Evolutionary conservation across 1,140 invertebrate species (phyloP).

Genomic region (Alviniconcha marisindica): DNA sequence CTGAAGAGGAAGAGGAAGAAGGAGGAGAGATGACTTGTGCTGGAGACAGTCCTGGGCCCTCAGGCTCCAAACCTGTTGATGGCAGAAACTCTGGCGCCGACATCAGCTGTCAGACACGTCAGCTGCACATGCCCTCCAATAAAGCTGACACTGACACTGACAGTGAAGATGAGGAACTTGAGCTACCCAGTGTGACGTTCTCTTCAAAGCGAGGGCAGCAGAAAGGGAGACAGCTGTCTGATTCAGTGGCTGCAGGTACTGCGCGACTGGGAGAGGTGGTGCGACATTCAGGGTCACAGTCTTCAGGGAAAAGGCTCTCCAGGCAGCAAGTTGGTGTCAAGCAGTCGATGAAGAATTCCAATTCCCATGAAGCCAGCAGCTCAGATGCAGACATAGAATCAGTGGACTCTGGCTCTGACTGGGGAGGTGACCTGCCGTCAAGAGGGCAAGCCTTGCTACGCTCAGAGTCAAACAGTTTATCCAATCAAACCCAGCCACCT

Average conservation of each 20-base stretch:
- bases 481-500: too few relatives aligned
- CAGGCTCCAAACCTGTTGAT: neutral
- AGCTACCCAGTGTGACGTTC: neutral
- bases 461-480: neutral
- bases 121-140: too few relatives aligned
- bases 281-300: neutral
- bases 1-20: conserved; percentile 10
- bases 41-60: neutral
- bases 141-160: too few relatives aligned
- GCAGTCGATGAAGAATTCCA: neutral
- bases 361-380: neutral
- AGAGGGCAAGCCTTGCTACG: too few relatives aligned
- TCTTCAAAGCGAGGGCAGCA: neutral
- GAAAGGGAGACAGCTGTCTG: neutral
- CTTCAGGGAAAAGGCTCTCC: neutral
- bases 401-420: neutral
- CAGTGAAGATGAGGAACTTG: neutral
- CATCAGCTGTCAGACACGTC: too few relatives aligned
- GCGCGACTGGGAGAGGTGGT: too few relatives aligned
- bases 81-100: too few relatives aligned
- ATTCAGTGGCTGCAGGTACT: neutral
- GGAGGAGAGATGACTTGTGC: neutral
- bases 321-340: too few relatives aligned
- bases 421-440: too few relatives aligned
- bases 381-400: conserved; percentile 3